A percentile compares a stretch with the other conserved stretches of the same genome.
These are phyloP conservation scores for Disparrhopalites patrizii DNA, from an alignment of 2,888 invertebrate species.

Conservation along the genomic window DNA sequence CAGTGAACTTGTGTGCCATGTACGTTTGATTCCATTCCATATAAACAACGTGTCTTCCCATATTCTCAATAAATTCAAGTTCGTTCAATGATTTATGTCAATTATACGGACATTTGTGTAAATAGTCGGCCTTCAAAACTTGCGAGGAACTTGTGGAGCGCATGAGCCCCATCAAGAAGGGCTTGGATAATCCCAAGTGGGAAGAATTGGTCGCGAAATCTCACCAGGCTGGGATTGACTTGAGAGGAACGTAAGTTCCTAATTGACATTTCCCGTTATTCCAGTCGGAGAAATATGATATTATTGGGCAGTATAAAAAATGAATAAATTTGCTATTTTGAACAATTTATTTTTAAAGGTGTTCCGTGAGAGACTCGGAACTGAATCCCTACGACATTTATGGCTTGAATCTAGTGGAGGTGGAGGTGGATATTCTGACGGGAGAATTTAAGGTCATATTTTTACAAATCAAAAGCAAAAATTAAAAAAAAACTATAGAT, in stretches of 20 bases:
- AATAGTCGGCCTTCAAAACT: constrained; percentile 49
- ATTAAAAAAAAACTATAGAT: not conserved
- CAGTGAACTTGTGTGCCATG: constrained; percentile 51
- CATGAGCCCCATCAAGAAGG: constrained; percentile 50
- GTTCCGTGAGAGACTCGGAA: constrained; percentile 44
- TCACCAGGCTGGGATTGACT: constrained; percentile 49
- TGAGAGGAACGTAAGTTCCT: constrained; percentile 61
- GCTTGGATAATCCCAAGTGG: constrained; percentile 49
- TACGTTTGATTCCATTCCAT: constrained; percentile 32
- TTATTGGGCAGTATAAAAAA: not conserved
- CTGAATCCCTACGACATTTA: constrained; percentile 62
- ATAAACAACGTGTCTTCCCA: not conserved
- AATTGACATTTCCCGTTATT: too few species aligned
- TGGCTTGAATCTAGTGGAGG: constrained; percentile 63
- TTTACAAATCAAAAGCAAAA: not conserved
- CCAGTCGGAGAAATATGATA: not conserved
- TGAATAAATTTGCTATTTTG: not conserved
- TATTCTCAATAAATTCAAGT: not conserved
- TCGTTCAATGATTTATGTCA: constrained; percentile 20
- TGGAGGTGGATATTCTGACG: constrained; percentile 55
- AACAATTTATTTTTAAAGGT: constrained; percentile 6
- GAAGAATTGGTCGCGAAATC: constrained; percentile 50
- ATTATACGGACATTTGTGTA: not conserved
- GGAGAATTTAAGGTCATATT: constrained; percentile 49
- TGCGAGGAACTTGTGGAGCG: constrained; percentile 50